Evolutionary conservation across 2,888 invertebrate species (phyloP).

Genomic region (Orthosia gothica): DNA sequence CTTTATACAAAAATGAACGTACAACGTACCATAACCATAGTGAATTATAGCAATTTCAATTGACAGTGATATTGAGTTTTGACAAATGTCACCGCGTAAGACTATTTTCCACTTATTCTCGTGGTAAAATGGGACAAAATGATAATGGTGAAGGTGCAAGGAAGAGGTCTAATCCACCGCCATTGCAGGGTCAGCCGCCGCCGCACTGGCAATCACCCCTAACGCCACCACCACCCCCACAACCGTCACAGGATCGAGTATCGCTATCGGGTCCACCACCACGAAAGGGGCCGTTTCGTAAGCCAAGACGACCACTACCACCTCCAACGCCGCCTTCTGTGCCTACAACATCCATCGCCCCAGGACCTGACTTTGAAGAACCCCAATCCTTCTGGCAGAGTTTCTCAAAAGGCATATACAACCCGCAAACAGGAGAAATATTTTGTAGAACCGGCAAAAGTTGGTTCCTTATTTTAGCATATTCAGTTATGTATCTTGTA

Average conservation of each 20-base stretch:
- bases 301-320: not conserved
- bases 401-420: conserved; percentile 73
- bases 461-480: conserved; percentile 79
- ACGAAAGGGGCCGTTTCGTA: not conserved
- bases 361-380: not conserved
- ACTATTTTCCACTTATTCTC: conserved; percentile 17
- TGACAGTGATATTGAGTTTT: conserved; percentile 47
- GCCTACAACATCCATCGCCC: conserved; percentile 25
- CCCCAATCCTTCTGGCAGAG: not conserved
- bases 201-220: not conserved
- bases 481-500: conserved; percentile 80
- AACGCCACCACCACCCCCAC: not conserved
- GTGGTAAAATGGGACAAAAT: conserved; percentile 32
- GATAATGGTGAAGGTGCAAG: not conserved
- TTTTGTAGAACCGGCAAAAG: conserved; percentile 80
- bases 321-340: not conserved
- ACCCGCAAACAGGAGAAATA: conserved; percentile 73
- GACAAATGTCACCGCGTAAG: conserved; percentile 42
- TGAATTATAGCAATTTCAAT: conserved; percentile 40
- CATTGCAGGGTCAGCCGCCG: too few species aligned
- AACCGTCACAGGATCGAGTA: not conserved
- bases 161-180: too few species aligned
- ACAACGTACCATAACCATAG: conserved; percentile 48
- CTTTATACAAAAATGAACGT: not conserved
- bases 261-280: not conserved